Evolutionary conservation across 1,140 invertebrate genomes (phyloP), one percentile per base, ranked within the genome.

Genomic region (Halictus rubicundus): DNA sequence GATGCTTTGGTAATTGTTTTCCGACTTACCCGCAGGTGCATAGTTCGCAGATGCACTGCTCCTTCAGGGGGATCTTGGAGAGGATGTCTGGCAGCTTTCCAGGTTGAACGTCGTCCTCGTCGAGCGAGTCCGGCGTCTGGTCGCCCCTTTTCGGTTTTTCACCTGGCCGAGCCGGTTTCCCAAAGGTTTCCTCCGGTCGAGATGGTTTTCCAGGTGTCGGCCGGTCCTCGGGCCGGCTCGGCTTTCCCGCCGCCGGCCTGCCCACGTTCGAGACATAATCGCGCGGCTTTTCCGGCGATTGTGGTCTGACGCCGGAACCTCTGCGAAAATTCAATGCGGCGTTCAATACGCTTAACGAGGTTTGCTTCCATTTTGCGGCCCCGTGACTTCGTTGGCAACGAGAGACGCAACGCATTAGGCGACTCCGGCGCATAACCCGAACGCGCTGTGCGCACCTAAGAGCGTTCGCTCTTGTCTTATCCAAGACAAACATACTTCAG

Each of bases 1-100:
- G n/a, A n/a, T n/a, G n/a, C n/a, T n/a, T n/a, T n/a, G n/a, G n/a
- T n/a, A n/a, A n/a, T n/a, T n/a, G n/a, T n/a, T n/a, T n/a, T n/a
- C 19, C 4, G n/a, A 95, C 96, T 96, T 94, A 98, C 97, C 97
- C 97, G 92, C 97, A 98, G 88, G 96, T 97, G 90, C 97, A 98
- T 60, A 98, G 96, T 93, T 98, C 96, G 91, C 97, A 98, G 84
- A 98, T 97, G 88, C 97, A 98, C 91, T 97, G 96, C 90, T 97
- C 97, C 90, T 96, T 96, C 63, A 91, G 71, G 5, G 93, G 93
- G 2, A 92, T 90, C 72, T 88, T 89, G 8, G 89, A 87, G 4
- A 92, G 81, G 39, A 92, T 78, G 42, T 92, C 89, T 0, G 87
- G 82, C 32, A 79, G 61, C 59, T 66, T 83, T 27, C 4, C 57